These are phyloP conservation scores for Spatula versicolor DNA, from an alignment of 2,797 vertebrate genomes.

Conservation along the genomic window DNA sequence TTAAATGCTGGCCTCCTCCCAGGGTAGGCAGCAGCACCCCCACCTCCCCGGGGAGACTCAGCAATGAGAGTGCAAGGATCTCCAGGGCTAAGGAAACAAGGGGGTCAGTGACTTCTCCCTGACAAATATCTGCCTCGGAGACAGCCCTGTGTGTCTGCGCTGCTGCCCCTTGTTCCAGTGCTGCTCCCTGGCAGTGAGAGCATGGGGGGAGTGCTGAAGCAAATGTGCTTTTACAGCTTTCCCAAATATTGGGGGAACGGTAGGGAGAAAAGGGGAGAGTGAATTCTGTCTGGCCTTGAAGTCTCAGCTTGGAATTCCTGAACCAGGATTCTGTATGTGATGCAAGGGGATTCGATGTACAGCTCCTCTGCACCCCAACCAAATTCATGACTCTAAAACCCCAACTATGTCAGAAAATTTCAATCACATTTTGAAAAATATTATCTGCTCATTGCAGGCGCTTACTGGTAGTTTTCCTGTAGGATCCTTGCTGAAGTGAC, in stretches of 20 bases:
- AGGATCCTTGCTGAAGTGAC: not conserved
- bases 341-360: not conserved
- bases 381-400: not conserved
- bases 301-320: not conserved
- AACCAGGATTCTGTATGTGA: not conserved
- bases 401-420: not conserved
- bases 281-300: not conserved
- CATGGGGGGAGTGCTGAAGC: not conserved
- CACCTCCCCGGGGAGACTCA: not conserved
- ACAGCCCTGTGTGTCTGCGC: not conserved
- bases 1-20: slow-evolving; percentile 23
- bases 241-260: not conserved
- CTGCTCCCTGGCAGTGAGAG: not conserved
- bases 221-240: not conserved
- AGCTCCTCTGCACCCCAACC: not conserved
- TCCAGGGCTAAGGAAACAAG: slow-evolving; percentile 1
- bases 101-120: slow-evolving; percentile 19
- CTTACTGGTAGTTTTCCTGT: not conserved
- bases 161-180: not conserved
- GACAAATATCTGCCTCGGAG: not conserved
- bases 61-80: slow-evolving; percentile 3
- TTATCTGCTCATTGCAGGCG: not conserved
- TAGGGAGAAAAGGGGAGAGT: not conserved
- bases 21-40: not conserved
- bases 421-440: not conserved